Conservation (phyloP, 2,888 invertebrate species). For the Sinodicranocentrus sp. region DNA sequence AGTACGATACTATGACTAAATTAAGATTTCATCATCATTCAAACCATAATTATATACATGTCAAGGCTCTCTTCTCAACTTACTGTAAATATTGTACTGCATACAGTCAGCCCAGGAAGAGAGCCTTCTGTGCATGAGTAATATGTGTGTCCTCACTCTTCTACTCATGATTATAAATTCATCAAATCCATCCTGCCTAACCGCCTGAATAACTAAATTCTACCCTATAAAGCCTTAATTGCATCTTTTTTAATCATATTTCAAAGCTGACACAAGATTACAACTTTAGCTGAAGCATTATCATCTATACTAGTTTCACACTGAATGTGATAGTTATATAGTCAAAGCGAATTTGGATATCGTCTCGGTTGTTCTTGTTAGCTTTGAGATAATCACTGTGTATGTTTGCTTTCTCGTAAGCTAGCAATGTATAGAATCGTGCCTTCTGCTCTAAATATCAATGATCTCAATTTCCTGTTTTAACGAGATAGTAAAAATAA, state of each 20-base stretch:
- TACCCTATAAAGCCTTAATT: conserved; percentile 40
- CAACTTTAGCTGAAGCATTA: conserved; percentile 15
- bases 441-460: conserved; percentile 33
- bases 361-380: too few relatives aligned
- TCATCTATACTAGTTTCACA: too few relatives aligned
- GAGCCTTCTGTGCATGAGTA: background rate
- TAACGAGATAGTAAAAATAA: conserved; percentile 46
- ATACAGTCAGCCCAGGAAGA: conserved; percentile 9
- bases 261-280: conserved; percentile 39
- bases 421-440: background rate
- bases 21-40: conserved; percentile 50
- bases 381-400: background rate
- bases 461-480: conserved; percentile 49
- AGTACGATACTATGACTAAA: conserved; percentile 44
- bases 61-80: conserved; percentile 37
- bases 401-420: background rate
- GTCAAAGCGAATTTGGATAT: too few relatives aligned
- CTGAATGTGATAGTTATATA: too few relatives aligned
- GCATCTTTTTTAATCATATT: conserved; percentile 56
- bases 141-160: background rate
- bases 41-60: conserved; percentile 60
- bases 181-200: conserved; percentile 2
- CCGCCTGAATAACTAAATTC: background rate
- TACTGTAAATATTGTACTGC: conserved; percentile 6
- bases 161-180: conserved; percentile 18